phyloP scores from a whole-genome alignment of 2,113 vertebrate genomes.

The Ameiurus melas region DNA sequence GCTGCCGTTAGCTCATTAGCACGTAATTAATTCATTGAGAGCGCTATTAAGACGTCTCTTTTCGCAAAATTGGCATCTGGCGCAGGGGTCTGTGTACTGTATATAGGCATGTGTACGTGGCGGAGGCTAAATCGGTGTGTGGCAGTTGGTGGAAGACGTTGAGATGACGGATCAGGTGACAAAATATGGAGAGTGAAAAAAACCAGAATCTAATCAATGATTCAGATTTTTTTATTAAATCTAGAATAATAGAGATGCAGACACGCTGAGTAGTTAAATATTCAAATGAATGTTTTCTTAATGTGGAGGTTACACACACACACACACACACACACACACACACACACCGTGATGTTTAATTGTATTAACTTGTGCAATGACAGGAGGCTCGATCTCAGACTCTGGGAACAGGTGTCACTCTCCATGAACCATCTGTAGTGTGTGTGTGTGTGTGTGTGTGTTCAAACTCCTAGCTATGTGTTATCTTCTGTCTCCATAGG shows the following conservation, averaged over 20 bases:
- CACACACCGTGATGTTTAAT: slow-evolving; percentile 21
- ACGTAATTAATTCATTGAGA: slow-evolving; percentile 99
- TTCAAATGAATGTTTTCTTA: background rate
- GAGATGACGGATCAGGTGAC: slow-evolving; percentile 52
- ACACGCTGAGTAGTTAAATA: background rate
- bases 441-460: slow-evolving; percentile 43
- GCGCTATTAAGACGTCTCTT: slow-evolving; percentile 99
- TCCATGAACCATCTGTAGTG: slow-evolving; percentile 54
- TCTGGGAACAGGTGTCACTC: slow-evolving; percentile 53
- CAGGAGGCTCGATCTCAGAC: slow-evolving; percentile 43
- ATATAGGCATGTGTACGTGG: slow-evolving; percentile 49
- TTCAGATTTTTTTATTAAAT: slow-evolving; percentile 8
- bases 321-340: background rate
- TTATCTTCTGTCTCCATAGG: slow-evolving; percentile 33
- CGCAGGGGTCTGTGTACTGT: slow-evolving; percentile 47
- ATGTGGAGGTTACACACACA: background rate
- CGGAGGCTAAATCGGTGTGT: slow-evolving; percentile 62
- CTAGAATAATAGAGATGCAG: slow-evolving; percentile 42
- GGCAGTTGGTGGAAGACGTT: slow-evolving; percentile 47
- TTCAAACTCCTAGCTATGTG: slow-evolving; percentile 20
- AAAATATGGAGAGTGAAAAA: slow-evolving; percentile 51
- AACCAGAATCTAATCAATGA: background rate
- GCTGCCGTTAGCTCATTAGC: slow-evolving; percentile 99
- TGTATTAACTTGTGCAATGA: slow-evolving; percentile 50
- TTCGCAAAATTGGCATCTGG: slow-evolving; percentile 92